Conservation (phyloP, 2,113 vertebrate genomes). For the Ammodytes dubius region DNA sequence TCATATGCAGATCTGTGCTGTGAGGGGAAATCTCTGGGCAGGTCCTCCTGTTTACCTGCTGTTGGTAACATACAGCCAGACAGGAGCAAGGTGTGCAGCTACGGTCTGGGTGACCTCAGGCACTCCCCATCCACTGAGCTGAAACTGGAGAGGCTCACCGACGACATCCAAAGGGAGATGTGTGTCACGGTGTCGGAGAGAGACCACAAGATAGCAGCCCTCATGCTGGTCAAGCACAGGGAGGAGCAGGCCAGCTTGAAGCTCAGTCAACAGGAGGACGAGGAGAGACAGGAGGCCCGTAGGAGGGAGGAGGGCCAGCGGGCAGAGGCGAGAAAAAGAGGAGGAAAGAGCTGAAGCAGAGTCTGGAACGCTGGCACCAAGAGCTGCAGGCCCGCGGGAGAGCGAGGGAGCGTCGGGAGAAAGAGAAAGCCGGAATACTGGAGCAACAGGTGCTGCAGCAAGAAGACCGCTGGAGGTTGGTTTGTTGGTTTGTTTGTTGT, state of each 20-base stretch:
- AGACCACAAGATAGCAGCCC: conserved; percentile 87
- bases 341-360: conserved; percentile 64
- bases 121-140: conserved; percentile 61
- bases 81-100: conserved; percentile 62
- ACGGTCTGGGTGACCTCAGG: conserved; percentile 74
- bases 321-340: conserved; percentile 63
- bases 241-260: conserved; percentile 78
- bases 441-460: conserved; percentile 59
- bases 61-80: conserved; percentile 37
- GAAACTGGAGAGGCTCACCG: conserved; percentile 67
- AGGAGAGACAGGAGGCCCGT: conserved; percentile 79
- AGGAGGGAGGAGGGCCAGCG: conserved; percentile 68
- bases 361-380: conserved; percentile 71
- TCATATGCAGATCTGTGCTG: conserved; percentile 60
- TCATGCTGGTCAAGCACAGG: conserved; percentile 87
- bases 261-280: conserved; percentile 74
- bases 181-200: conserved; percentile 78
- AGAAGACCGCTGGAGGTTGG: conserved; percentile 51
- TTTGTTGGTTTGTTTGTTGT: no score
- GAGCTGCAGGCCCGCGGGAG: conserved; percentile 76
- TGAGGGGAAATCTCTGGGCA: conserved; percentile 42
- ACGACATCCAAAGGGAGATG: conserved; percentile 73
- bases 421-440: conserved; percentile 25
- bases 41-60: conserved; percentile 36
- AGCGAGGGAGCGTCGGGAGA: conserved; percentile 65